phyloP scores from a whole-genome alignment of 2,797 vertebrate genomes.

The Rhinogobio ventralis region DNA sequence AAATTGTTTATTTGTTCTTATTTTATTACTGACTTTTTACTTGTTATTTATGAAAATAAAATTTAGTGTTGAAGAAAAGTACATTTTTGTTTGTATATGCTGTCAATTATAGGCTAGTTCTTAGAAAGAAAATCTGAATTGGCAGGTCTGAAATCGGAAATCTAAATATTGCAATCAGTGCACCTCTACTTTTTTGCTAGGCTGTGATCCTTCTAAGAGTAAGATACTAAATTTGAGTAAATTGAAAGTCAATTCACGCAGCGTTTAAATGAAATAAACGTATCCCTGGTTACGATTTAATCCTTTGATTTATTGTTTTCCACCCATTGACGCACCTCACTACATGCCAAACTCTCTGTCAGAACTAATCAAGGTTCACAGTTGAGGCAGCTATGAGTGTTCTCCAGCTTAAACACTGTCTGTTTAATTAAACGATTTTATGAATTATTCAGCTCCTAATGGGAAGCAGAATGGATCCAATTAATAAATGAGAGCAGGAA shows the following conservation, averaged over 20 bases:
- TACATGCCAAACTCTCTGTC: slow-evolving; percentile 13
- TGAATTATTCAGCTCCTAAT: slow-evolving; percentile 66
- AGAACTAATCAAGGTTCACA: slow-evolving; percentile 35
- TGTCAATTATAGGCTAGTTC: no score
- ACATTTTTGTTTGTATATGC: no score
- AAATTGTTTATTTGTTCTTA: no score
- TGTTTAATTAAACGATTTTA: slow-evolving; percentile 66
- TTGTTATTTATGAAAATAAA: no score
- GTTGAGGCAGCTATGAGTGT: background rate
- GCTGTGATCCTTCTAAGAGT: background rate
- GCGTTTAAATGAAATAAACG: slow-evolving; percentile 43
- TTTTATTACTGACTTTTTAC: no score
- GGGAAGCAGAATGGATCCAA: slow-evolving; percentile 58
- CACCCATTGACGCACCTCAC: background rate
- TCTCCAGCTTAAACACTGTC: slow-evolving; percentile 60
- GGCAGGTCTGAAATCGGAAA: no score
- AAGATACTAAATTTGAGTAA: slow-evolving; percentile 2
- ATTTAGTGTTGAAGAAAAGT: no score
- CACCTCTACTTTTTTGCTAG: background rate
- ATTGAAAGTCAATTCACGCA: slow-evolving; percentile 14
- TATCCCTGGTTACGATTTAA: slow-evolving; percentile 19
- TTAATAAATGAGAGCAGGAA: slow-evolving; percentile 56
- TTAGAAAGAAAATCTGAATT: no score
- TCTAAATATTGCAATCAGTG: no score
- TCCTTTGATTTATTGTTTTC: slow-evolving; percentile 32